Base-by-base conservation (phyloP, 1,140 invertebrate genomes). In the Drosophila tani region DNA sequence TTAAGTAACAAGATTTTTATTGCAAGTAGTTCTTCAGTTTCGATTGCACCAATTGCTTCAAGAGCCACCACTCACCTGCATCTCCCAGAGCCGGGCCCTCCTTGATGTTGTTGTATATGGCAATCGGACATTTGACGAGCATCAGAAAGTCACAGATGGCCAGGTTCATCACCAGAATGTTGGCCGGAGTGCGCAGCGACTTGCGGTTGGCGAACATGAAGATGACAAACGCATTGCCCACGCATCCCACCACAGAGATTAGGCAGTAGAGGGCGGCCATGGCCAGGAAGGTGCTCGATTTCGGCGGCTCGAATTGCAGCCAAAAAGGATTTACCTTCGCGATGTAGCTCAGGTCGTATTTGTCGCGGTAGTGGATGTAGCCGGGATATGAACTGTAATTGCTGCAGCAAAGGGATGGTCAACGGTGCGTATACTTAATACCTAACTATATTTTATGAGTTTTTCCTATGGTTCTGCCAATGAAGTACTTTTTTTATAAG, bases 121-220 rank as follows among this genome's bases (percentile, higher is more conserved):
- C 96, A 53, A 97, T 93, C 0, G 96, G 96, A 59, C 95, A 95
- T 92, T 96, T 95, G 14, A 94, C 87, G 46, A 96, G 93, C 94
- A 96, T 96, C 35, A 96, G 75, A 63, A 96, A 94, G 93, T 97
- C 97, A 81, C 96, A 96, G 17, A 97, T 92, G 14, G 96, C 96
- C 75, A 97, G 94, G 92, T 97, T 97, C 47, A 96, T 94, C 15
- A 97, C 94, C 17, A 97, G 93, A 76, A 96, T 96, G 82, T 97
- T 97, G 2, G 96, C 95, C 12, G 96, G 95, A 4, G 96, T 97
- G 41, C 96, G 93, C 41, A 97, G 93, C 1, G 94, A 94, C 79
- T 95, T 95, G 68, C 95, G 96, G 81, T 96, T 96, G 17, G 79
- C 68, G n/a, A 90, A 90, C 85, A 90, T 90, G 15, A 90, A 94